phyloP scores from a whole-genome alignment of 2,797 vertebrate species.

The Gallinago stenura region DNA sequence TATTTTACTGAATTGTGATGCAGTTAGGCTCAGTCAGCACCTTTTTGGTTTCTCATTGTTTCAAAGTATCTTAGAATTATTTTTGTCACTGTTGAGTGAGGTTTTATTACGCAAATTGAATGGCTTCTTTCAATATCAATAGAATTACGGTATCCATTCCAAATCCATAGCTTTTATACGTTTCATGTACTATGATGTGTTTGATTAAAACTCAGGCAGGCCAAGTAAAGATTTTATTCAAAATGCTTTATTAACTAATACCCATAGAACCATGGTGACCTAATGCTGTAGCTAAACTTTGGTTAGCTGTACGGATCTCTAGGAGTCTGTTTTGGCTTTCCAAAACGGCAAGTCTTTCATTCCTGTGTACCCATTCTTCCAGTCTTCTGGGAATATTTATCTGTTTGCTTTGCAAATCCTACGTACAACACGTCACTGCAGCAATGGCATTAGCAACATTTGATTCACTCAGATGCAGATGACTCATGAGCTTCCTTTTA shows the following conservation, averaged over 20 bases:
- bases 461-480: background rate
- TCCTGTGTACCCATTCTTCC: background rate
- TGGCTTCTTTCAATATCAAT: background rate
- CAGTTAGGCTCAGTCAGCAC: background rate
- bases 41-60: background rate
- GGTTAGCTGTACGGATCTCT: background rate
- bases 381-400: background rate
- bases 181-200: background rate
- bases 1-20: background rate
- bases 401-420: background rate
- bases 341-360: background rate
- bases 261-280: background rate
- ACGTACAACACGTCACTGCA: background rate
- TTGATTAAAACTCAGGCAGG: background rate
- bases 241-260: background rate
- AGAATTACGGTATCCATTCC: background rate
- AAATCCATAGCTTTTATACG: background rate
- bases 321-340: background rate
- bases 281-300: background rate
- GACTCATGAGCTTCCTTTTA: slow-evolving; percentile 27
- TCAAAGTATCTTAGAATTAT: background rate
- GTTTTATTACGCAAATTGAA: background rate
- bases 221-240: background rate
- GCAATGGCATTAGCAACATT: background rate
- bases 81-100: background rate